Percentiles rank a stretch among this genome's conserved stretches.
Evolutionary conservation across 2,888 invertebrate species (phyloP).

Genomic region (Gortyna flavago): DNA sequence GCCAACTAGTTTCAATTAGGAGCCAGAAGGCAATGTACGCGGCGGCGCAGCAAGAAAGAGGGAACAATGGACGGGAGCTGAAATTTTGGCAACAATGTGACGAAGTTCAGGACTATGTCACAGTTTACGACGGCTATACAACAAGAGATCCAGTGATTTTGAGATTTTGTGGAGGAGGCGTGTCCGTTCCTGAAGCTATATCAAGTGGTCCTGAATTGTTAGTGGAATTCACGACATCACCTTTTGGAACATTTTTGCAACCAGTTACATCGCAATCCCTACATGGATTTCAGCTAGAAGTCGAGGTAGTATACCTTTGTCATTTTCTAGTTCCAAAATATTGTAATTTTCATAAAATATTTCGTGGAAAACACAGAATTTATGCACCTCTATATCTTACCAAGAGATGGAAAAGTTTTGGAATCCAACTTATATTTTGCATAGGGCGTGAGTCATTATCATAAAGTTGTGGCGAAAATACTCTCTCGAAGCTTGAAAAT

Average conservation of each 20-base stretch:
- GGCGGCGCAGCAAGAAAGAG: constrained; percentile 88
- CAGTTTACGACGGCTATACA: constrained; percentile 96
- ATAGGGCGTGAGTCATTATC: constrained; percentile 66
- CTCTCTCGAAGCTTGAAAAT: constrained; percentile 25
- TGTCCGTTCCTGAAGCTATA: constrained; percentile 95
- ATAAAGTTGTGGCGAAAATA: constrained; percentile 54
- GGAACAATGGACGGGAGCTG: constrained; percentile 89
- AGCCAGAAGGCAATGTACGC: constrained; percentile 93
- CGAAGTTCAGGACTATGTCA: constrained; percentile 96
- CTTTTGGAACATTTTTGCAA: constrained; percentile 96
- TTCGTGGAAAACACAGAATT: constrained; percentile 63
- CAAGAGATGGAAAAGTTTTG: constrained; percentile 67
- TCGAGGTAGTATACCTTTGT: constrained; percentile 85
- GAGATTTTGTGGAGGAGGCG: constrained; percentile 97
- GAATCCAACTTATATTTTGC: constrained; percentile 62
- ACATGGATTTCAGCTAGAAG: constrained; percentile 97
- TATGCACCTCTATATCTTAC: constrained; percentile 69
- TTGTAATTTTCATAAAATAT: constrained; percentile 59
- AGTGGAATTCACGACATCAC: constrained; percentile 97
- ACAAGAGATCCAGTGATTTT: constrained; percentile 96
- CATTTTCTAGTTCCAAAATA: constrained; percentile 15
- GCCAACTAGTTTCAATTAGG: constrained; percentile 95
- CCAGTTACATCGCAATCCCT: constrained; percentile 94
- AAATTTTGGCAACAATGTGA: constrained; percentile 96
- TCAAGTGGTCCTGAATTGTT: constrained; percentile 96